A percentile compares a stretch with the other conserved stretches of the same genome.
These are phyloP conservation scores for Arrhamphus sclerolepis DNA, from an alignment of 2,797 vertebrate genomes.

Conservation along the genomic window DNA sequence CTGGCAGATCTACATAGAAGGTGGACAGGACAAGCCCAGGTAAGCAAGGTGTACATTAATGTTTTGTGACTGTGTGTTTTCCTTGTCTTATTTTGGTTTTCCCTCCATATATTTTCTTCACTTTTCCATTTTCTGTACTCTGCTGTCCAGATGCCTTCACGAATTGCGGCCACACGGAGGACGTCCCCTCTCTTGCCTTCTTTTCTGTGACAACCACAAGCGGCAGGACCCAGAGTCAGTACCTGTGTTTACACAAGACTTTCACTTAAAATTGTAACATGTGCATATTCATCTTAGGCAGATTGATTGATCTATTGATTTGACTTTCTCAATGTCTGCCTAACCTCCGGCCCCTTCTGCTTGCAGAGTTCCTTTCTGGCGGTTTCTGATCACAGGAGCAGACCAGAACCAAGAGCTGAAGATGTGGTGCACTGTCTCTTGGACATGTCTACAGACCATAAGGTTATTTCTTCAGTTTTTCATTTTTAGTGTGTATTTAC, in stretches of 20 bases:
- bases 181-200: constrained; percentile 93
- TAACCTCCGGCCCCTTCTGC: not conserved
- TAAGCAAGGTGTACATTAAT: constrained; percentile 43
- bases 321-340: not conserved
- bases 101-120: not conserved
- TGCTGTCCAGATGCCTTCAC: constrained; percentile 89
- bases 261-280: not conserved
- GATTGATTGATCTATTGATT: not conserved
- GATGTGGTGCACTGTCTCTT: constrained; percentile 98
- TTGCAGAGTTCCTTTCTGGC: constrained; percentile 94
- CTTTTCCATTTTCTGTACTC: not conserved
- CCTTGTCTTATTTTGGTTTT: not conserved
- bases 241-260: not conserved
- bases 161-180: constrained; percentile 95
- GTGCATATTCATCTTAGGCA: not conserved
- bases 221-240: constrained; percentile 98
- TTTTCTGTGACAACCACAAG: constrained; percentile 99
- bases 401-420: constrained; percentile 97
- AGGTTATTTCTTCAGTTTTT: constrained; percentile 72
- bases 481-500: too few species aligned
- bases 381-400: constrained; percentile 96
- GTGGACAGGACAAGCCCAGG: constrained; percentile 93
- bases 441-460: constrained; percentile 96
- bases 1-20: constrained; percentile 99
- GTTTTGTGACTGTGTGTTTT: too few species aligned